Conservation (phyloP, 2,113 vertebrate genomes). For the Oreochromis spilurus region DNA sequence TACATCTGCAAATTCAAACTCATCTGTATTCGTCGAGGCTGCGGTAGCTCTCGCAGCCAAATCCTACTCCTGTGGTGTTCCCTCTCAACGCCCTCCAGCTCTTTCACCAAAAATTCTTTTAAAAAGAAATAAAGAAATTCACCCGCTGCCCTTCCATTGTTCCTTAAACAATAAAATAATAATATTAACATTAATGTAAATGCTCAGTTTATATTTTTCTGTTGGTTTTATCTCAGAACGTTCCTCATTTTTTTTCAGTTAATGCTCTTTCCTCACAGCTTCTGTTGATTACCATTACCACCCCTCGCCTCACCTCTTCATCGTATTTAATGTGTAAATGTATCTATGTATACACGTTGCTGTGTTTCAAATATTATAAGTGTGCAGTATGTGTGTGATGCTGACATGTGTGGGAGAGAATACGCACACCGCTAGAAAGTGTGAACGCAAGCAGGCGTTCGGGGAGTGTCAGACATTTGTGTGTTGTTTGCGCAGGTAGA, state of each 20-base stretch:
- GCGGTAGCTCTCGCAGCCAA: conserved; percentile 36
- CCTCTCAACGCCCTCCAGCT: conserved; percentile 24
- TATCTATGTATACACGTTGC: not conserved
- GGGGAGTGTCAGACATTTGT: not conserved
- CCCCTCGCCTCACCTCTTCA: not conserved
- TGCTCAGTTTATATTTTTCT: not conserved
- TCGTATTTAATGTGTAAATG: not conserved
- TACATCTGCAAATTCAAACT: conserved; percentile 25
- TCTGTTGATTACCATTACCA: not conserved
- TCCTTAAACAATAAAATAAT: not conserved
- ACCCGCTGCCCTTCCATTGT: not conserved
- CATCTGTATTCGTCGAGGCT: conserved; percentile 51
- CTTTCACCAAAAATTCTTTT: not conserved
- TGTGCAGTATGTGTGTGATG: not conserved
- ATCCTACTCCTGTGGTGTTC: conserved; percentile 25
- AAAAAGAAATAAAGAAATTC: not conserved
- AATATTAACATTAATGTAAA: not conserved
- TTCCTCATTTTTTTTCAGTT: not conserved
- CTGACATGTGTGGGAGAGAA: not conserved
- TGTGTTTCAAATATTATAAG: not conserved
- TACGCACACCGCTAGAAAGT: not conserved
- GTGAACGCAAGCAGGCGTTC: not conserved
- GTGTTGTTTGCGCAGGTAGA: not conserved
- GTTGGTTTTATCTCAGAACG: not conserved
- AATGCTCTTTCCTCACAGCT: not conserved